These are phyloP conservation scores for Ciconia stormi DNA, from an alignment of 2,113 vertebrate species.

Conservation along the genomic window DNA sequence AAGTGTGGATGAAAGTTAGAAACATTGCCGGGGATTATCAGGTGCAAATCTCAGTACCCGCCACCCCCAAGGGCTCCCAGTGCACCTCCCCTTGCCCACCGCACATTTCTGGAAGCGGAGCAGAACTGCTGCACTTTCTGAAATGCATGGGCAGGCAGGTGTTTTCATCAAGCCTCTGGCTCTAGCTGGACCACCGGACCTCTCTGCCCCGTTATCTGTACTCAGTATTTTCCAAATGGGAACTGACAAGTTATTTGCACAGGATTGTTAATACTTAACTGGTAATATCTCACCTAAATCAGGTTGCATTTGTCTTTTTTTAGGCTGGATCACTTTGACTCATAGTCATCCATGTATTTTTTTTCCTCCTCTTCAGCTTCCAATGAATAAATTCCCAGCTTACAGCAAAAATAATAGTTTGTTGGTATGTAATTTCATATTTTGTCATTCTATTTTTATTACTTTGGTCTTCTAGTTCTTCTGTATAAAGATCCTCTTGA, in stretches of 20 bases:
- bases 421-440: background rate
- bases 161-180: background rate
- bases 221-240: background rate
- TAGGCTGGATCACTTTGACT: background rate
- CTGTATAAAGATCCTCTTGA: background rate
- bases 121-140: background rate
- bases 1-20: background rate
- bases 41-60: background rate
- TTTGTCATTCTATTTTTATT: background rate
- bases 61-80: too few species aligned
- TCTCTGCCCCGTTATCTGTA: background rate
- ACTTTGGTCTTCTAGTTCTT: background rate
- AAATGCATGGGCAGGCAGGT: background rate
- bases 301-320: background rate
- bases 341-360: background rate
- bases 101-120: background rate
- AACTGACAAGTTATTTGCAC: background rate
- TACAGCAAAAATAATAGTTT: background rate
- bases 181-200: accelerated
- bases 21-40: background rate
- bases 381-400: background rate
- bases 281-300: background rate
- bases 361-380: background rate
- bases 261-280: background rate
- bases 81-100: background rate